These are phyloP conservation scores for Theonella swinhoei DNA, from an alignment of 37 sponge, comb jelly and placozoan genomes.

Conservation along the genomic window DNA sequence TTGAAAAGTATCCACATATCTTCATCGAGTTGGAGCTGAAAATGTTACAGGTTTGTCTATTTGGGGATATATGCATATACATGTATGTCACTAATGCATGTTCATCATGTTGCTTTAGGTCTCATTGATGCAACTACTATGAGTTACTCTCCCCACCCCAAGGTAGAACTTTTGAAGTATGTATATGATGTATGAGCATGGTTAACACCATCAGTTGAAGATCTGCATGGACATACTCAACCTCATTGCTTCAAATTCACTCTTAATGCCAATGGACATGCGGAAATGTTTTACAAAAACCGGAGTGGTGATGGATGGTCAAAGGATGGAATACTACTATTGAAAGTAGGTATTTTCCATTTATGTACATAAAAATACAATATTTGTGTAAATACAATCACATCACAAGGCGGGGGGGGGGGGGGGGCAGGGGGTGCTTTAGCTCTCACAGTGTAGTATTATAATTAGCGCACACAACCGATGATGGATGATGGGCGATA, in stretches of 20 bases:
- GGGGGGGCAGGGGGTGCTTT: not conserved
- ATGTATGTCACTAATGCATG: too few relatives aligned
- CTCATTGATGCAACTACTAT: not conserved
- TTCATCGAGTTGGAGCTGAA: not conserved
- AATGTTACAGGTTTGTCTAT: too few relatives aligned
- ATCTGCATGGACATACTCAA: constrained; percentile 25
- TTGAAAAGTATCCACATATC: not conserved
- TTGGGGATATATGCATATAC: too few relatives aligned
- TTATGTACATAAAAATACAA: too few relatives aligned
- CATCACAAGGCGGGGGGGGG: not conserved
- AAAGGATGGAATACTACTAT: not conserved
- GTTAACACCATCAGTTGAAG: constrained; percentile 24
- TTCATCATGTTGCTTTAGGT: constrained; percentile 1
- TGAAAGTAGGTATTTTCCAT: too few relatives aligned
- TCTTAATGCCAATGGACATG: not conserved
- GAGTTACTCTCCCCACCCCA: constrained; percentile 20
- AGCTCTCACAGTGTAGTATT: too few relatives aligned
- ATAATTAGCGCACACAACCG: too few relatives aligned
- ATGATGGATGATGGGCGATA: too few relatives aligned
- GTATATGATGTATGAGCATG: constrained; percentile 25
- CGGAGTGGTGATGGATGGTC: constrained; percentile 33
- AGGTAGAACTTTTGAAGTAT: not conserved
- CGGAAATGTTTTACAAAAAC: constrained; percentile 32
- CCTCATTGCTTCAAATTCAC: constrained; percentile 41
- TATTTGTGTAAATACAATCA: not conserved